These are phyloP conservation scores for Lutraria rhynchaena DNA, from an alignment of 1,140 invertebrate species.

Conservation along the genomic window DNA sequence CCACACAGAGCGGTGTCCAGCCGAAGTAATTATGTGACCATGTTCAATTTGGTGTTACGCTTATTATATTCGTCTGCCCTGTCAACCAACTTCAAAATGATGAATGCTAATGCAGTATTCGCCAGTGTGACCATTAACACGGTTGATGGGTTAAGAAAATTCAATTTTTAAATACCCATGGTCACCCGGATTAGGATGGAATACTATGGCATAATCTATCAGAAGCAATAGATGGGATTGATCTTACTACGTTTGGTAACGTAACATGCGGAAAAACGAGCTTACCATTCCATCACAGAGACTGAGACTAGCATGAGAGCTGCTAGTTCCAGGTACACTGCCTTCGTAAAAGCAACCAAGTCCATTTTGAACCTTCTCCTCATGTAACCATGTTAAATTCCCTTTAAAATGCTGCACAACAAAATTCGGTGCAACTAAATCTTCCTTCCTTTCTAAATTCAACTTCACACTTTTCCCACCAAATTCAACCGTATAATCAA, in stretches of 20 bases:
- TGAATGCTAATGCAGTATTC: no score
- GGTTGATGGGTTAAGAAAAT: no score
- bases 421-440: conserved; percentile 30
- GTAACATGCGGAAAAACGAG: not conserved
- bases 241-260: no score
- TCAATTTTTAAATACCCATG: no score
- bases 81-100: no score
- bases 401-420: conserved; percentile 55
- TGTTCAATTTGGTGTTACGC: no score
- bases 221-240: no score
- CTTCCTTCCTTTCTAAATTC: conserved; percentile 35
- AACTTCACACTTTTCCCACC: conserved; percentile 45
- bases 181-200: no score
- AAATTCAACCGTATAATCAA: conserved; percentile 52
- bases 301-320: conserved; percentile 37
- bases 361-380: conserved; percentile 6
- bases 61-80: no score
- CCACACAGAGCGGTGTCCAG: conserved; percentile 27
- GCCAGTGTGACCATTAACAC: no score
- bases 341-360: conserved; percentile 53
- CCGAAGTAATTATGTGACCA: not conserved
- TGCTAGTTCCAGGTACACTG: not conserved
- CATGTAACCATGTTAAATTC: conserved; percentile 50
- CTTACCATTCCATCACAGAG: conserved; percentile 60
- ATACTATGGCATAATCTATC: no score